Evolutionary conservation across 2,888 invertebrate genomes (phyloP).

Genomic region (Lacanobia wlatinum): DNA sequence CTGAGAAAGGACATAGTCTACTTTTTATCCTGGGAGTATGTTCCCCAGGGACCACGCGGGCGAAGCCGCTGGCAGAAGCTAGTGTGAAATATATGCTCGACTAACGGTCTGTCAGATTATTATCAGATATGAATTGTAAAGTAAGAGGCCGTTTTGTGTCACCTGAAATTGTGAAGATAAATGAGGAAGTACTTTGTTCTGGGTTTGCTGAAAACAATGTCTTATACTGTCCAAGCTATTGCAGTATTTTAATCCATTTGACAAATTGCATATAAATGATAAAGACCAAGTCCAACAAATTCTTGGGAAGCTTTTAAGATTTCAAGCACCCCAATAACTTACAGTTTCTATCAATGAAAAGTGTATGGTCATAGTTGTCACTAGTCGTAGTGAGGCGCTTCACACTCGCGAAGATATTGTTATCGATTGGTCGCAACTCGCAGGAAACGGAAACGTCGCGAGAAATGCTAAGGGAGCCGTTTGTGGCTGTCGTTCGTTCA

Average conservation of each 20-base stretch:
- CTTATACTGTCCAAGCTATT: neutral
- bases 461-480: constrained; percentile 67
- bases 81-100: constrained; percentile 42
- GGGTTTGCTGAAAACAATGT: neutral
- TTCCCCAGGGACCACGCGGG: no score
- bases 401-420: constrained; percentile 76
- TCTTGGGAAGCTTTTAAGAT: no score
- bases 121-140: constrained; percentile 50
- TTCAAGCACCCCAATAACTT: neutral
- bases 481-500: constrained; percentile 64
- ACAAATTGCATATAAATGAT: neutral
- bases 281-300: neutral
- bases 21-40: no score
- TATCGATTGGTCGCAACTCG: constrained; percentile 77
- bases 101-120: constrained; percentile 51
- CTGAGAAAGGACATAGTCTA: no score
- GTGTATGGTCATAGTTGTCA: constrained; percentile 31
- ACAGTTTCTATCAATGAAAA: constrained; percentile 17
- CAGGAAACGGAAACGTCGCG: constrained; percentile 76
- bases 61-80: no score
- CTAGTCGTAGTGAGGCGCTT: constrained; percentile 58
- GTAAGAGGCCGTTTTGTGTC: constrained; percentile 13
- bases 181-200: neutral
- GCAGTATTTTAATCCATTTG: neutral
- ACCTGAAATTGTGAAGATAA: constrained; percentile 16